phyloP scores from a whole-genome alignment of 2,797 vertebrate species.

The Danio choprae region DNA sequence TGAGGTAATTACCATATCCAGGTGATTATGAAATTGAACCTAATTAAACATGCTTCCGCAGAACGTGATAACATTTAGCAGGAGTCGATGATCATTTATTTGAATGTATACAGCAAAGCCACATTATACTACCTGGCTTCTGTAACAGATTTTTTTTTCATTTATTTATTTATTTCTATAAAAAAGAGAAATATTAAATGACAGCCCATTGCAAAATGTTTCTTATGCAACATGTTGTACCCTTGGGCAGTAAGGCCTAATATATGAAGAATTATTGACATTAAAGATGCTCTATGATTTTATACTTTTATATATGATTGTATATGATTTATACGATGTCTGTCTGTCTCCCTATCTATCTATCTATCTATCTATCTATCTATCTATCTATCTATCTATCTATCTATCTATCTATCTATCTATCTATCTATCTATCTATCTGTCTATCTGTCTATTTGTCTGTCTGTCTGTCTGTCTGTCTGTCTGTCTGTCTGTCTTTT shows the following conservation, averaged over 20 bases:
- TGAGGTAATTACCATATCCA: background rate
- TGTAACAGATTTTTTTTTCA: background rate
- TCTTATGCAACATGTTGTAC: background rate
- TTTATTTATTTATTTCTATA: no score
- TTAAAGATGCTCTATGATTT: constrained; percentile 20
- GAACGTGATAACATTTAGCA: constrained; percentile 18
- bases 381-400: no score
- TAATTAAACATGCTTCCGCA: constrained; percentile 14
- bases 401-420: no score
- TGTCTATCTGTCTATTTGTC: no score
- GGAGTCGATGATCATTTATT: constrained; percentile 1
- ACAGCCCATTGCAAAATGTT: background rate
- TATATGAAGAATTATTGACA: background rate
- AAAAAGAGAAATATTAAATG: background rate
- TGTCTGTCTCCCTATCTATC: no score
- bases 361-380: no score
- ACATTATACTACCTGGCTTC: background rate
- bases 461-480: no score
- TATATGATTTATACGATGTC: no score
- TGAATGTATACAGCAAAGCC: background rate
- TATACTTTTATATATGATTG: no score
- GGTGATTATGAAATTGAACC: background rate
- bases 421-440: no score
- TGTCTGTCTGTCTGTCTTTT: no score
- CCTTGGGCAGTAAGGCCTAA: background rate